phyloP scores from a whole-genome alignment of 2,113 vertebrate species.

The Pomatostomus ruficeps region DNA sequence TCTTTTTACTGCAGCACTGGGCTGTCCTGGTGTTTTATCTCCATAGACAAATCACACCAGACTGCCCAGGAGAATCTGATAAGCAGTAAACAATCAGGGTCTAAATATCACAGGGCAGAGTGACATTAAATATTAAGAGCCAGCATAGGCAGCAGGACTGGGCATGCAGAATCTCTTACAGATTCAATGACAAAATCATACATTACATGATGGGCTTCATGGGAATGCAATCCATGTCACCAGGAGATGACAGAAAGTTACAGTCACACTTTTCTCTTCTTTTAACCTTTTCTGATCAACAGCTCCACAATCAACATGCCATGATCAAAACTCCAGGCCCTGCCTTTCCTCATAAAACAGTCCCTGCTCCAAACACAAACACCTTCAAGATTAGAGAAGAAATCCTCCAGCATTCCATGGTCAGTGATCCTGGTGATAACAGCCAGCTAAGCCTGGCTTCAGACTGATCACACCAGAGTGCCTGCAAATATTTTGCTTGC shows the following conservation, averaged over 20 bases:
- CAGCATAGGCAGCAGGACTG: background rate
- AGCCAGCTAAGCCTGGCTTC: background rate
- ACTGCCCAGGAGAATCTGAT: background rate
- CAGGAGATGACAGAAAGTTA: background rate
- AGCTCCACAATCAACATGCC: background rate
- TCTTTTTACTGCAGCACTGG: background rate
- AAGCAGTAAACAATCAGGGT: background rate
- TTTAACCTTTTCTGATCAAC: background rate
- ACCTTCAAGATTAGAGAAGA: background rate
- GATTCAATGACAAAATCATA: background rate
- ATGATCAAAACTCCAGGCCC: background rate
- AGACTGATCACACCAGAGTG: background rate
- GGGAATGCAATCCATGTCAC: background rate
- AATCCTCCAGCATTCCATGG: background rate
- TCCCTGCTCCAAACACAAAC: background rate
- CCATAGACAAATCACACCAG: background rate
- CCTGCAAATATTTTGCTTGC: slow-evolving; percentile 3
- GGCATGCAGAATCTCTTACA: background rate
- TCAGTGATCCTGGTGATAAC: background rate
- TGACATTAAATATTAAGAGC: background rate
- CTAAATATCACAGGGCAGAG: background rate
- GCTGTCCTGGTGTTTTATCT: background rate
- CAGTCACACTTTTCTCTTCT: background rate
- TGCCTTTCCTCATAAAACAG: background rate
- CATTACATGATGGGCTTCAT: background rate